Percentiles rank a stretch among this genome's conserved stretches.
Evolutionary conservation across 1,140 invertebrate species (phyloP).

Genomic region (Eupristina koningsbergeri): DNA sequence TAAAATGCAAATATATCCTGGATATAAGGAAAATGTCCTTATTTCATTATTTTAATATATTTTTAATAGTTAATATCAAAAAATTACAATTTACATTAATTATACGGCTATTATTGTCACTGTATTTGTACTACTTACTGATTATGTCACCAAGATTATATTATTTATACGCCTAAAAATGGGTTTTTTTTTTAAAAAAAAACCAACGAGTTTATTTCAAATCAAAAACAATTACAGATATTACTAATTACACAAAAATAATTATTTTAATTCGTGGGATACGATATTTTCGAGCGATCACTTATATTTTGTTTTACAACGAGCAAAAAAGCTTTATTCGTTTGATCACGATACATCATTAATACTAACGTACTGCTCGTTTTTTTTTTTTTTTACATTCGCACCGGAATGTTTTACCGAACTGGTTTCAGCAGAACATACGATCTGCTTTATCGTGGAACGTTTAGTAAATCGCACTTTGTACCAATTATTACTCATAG

Average conservation of each 20-base stretch:
- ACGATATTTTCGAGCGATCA: neutral
- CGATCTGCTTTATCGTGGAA: conserved; percentile 15
- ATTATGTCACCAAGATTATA: neutral
- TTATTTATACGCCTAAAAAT: neutral
- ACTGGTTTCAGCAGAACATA: neutral
- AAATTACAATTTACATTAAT: neutral
- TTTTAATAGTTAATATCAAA: neutral
- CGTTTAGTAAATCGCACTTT: conserved; percentile 37
- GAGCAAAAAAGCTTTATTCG: neutral
- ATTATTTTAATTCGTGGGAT: neutral
- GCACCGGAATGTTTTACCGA: neutral
- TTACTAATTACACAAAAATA: neutral
- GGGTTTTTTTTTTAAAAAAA: neutral
- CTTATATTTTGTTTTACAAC: neutral
- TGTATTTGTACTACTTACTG: neutral
- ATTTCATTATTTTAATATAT: neutral
- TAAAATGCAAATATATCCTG: neutral
- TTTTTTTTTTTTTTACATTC: neutral
- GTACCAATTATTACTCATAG: neutral
- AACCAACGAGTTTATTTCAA: neutral
- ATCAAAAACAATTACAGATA: conserved; percentile 2
- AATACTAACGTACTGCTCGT: neutral
- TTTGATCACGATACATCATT: conserved; percentile 14
- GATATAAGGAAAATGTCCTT: too few relatives aligned
- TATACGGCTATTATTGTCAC: neutral